These are phyloP conservation scores for Pachyuromys duprasi DNA, from an alignment of 2,797 vertebrate genomes.

Conservation along the genomic window DNA sequence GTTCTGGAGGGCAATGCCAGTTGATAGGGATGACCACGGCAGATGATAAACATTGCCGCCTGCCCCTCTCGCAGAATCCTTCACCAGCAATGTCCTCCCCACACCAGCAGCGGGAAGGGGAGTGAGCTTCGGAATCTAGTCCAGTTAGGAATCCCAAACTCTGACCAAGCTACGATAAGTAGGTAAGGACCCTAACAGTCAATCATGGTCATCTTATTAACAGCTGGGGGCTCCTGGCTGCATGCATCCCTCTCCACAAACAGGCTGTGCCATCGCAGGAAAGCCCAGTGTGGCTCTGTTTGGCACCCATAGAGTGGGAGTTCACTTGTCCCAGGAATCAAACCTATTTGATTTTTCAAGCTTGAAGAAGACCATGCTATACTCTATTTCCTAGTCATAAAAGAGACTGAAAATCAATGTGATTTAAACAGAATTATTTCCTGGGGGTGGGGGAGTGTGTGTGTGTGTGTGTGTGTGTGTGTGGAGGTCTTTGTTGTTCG, in stretches of 20 bases:
- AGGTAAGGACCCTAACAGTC: neutral
- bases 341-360: neutral
- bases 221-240: neutral
- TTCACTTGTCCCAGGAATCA: slow-evolving; percentile 7
- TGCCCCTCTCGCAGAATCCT: neutral
- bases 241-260: neutral
- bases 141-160: neutral
- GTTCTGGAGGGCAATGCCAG: neutral
- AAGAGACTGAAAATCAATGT: slow-evolving; percentile 18
- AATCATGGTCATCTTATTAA: neutral
- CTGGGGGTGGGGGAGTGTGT: neutral
- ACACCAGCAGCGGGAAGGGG: neutral
- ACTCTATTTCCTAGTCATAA: slow-evolving; percentile 3
- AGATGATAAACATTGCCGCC: neutral
- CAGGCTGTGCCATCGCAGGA: neutral
- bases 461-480: too few relatives aligned
- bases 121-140: neutral
- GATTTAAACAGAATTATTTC: slow-evolving; percentile 28
- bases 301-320: too few relatives aligned
- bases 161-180: neutral
- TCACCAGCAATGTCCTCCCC: neutral
- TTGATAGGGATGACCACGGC: too few relatives aligned
- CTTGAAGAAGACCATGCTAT: neutral
- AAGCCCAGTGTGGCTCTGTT: accelerated
- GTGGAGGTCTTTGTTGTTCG: neutral